These are phyloP conservation scores for Acromyrmex charruanus DNA, from an alignment of 1,140 invertebrate genomes.

Conservation along the genomic window DNA sequence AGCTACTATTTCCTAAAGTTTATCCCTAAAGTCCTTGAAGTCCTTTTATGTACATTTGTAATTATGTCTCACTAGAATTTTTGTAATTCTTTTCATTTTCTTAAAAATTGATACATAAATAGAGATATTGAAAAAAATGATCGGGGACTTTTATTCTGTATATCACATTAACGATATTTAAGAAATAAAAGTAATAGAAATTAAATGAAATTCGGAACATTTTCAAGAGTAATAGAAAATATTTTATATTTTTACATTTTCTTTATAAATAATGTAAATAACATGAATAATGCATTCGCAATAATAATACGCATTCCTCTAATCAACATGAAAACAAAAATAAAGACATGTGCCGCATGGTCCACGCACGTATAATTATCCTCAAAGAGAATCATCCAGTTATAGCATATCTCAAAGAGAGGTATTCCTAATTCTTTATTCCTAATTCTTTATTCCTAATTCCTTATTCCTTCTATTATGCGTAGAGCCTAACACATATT, in stretches of 20 bases:
- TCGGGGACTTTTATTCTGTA: not conserved
- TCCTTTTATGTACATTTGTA: not conserved
- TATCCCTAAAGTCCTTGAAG: too few relatives aligned
- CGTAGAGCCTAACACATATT: not conserved
- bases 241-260: conserved; percentile 7
- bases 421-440: too few relatives aligned
- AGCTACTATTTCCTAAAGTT: too few relatives aligned
- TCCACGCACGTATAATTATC: not conserved
- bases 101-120: too few relatives aligned
- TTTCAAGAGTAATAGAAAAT: not conserved
- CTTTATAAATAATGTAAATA: not conserved
- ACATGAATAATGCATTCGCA: not conserved
- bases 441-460: too few relatives aligned
- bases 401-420: not conserved
- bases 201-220: not conserved
- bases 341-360: not conserved
- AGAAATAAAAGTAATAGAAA: conserved; percentile 7
- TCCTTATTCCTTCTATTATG: too few relatives aligned
- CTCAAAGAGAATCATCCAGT: conserved; percentile 31
- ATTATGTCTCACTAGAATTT: not conserved
- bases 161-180: not conserved
- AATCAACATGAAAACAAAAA: not conserved
- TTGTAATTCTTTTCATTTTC: not conserved
- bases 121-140: not conserved
- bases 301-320: not conserved